Conservation (phyloP, 2,113 vertebrate genomes). For the Aix galericulata region DNA sequence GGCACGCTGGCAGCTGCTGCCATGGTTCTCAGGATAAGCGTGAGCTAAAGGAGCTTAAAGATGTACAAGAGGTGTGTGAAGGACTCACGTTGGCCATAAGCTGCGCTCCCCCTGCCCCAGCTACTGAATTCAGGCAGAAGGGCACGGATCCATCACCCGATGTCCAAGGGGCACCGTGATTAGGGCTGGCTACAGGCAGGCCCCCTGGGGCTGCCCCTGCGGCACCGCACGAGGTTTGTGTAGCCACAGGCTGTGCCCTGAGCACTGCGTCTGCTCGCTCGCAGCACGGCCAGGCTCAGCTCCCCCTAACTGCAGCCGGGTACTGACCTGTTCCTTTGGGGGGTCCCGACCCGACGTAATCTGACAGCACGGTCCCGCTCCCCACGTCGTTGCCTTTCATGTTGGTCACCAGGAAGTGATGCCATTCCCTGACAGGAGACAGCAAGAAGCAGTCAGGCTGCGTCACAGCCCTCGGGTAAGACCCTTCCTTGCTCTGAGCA, state of each 20-base stretch:
- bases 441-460: background rate
- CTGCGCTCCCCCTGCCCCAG: background rate
- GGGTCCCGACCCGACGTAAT: conserved; percentile 92
- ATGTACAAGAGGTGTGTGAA: fast-evolving
- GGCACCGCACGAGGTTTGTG: background rate
- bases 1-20: background rate
- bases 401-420: conserved; percentile 94
- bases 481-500: background rate
- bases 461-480: background rate
- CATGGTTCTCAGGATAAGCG: background rate
- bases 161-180: fast-evolving
- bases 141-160: background rate
- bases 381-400: conserved; percentile 91
- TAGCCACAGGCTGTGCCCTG: too few relatives aligned
- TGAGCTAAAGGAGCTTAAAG: background rate
- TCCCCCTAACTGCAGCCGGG: fast-evolving
- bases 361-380: conserved; percentile 86
- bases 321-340: conserved; percentile 90
- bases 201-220: fast-evolving
- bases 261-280: fast-evolving
- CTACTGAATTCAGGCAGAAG: too few relatives aligned
- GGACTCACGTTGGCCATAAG: fast-evolving
- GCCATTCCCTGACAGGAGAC: conserved; percentile 86
- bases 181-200: background rate
- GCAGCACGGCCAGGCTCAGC: fast-evolving